Conservation (phyloP, 2,113 vertebrate species). For the Otis tarda region DNA sequence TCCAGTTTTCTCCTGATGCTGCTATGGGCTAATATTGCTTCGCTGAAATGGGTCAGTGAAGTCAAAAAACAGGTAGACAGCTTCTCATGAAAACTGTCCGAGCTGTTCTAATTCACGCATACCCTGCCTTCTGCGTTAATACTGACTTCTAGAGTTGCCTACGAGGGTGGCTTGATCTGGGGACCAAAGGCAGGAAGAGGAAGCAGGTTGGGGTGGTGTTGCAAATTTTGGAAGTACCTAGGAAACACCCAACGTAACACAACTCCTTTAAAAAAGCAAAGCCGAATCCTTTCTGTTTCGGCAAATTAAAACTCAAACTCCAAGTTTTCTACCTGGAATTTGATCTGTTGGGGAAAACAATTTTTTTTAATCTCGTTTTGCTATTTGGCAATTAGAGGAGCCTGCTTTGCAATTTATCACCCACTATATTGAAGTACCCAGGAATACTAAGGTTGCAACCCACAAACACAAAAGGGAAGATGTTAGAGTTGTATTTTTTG, state of each 20-base stretch:
- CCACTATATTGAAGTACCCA: not conserved
- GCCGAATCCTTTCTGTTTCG: not conserved
- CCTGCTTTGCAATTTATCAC: not conserved
- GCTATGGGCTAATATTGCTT: slow-evolving; percentile 26
- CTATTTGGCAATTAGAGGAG: not conserved
- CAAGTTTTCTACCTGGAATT: not conserved
- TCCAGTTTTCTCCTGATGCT: slow-evolving; percentile 54
- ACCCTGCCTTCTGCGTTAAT: not conserved
- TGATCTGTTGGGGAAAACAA: not conserved
- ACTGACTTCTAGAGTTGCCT: not conserved
- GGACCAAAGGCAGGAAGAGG: not conserved
- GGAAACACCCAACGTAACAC: accelerated
- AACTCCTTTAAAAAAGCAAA: not conserved
- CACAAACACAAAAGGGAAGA: not conserved
- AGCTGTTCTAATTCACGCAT: not conserved
- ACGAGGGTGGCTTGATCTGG: not conserved
- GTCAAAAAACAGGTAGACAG: not conserved
- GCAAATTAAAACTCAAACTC: not conserved
- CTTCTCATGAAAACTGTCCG: not conserved
- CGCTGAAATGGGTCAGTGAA: not conserved
- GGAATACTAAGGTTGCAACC: not conserved
- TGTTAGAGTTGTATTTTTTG: not conserved
- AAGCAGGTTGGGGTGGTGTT: not conserved
- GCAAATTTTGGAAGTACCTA: not conserved
- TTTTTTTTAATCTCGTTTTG: not conserved